Percentiles rank a stretch among this genome's conserved stretches.
These are phyloP conservation scores for Psettodes erumei DNA, from an alignment of 2,113 vertebrate species.

Conservation along the genomic window DNA sequence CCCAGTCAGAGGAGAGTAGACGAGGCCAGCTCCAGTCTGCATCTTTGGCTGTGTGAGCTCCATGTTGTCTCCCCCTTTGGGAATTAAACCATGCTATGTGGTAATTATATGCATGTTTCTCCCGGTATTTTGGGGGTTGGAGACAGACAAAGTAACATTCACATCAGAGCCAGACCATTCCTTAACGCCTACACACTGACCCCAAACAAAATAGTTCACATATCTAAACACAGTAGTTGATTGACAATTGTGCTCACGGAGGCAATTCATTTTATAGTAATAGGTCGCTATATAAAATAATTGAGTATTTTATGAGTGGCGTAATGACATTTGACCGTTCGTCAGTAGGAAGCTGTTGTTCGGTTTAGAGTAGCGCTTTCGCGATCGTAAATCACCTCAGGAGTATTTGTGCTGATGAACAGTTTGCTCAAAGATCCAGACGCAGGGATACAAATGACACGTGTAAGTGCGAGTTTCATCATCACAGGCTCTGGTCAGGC, in stretches of 20 bases:
- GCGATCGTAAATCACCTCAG: conserved; percentile 7
- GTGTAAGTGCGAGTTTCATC: conserved; percentile 1
- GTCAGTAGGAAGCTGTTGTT: conserved; percentile 33
- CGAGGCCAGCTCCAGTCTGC: conserved; percentile 36
- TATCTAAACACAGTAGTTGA: conserved; percentile 57
- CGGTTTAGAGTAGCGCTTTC: conserved; percentile 18
- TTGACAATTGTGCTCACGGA: conserved; percentile 60
- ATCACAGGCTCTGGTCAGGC: not conserved
- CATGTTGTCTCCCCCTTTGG: conserved; percentile 61
- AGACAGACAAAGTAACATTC: conserved; percentile 71
- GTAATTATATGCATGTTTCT: conserved; percentile 77
- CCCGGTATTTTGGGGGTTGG: conserved; percentile 73
- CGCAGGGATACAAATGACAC: not conserved
- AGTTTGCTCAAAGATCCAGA: conserved; percentile 18
- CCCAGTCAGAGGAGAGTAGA: conserved; percentile 6
- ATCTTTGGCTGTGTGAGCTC: conserved; percentile 56
- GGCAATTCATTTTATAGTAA: conserved; percentile 41
- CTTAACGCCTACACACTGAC: conserved; percentile 66
- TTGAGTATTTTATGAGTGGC: conserved; percentile 3
- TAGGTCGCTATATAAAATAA: conserved; percentile 32
- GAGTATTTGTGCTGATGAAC: conserved; percentile 9
- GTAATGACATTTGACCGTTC: conserved; percentile 11
- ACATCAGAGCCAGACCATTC: conserved; percentile 64
- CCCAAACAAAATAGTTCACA: conserved; percentile 69
- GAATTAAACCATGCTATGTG: conserved; percentile 69